These are phyloP conservation scores for Branchipolynoe longqiensis DNA, from an alignment of 2,888 invertebrate species.

Conservation along the genomic window DNA sequence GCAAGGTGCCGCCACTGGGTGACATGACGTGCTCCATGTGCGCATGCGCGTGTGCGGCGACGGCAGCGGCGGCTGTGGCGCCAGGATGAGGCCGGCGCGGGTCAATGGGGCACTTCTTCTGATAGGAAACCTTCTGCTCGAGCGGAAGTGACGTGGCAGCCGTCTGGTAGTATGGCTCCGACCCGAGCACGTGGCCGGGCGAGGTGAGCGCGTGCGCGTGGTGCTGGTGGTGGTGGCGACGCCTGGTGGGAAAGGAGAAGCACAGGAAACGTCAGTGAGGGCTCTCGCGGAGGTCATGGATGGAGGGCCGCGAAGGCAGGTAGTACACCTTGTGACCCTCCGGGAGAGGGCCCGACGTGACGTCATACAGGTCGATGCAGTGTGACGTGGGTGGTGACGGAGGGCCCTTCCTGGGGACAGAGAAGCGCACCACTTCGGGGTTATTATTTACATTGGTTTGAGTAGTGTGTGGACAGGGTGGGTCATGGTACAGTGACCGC, in stretches of 20 bases:
- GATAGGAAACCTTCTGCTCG: slow-evolving; percentile 41
- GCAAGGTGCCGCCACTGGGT: slow-evolving; percentile 34
- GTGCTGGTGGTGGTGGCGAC: slow-evolving; percentile 28
- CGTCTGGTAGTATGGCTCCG: slow-evolving; percentile 52
- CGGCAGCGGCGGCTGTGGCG: background rate
- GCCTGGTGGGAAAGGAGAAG: slow-evolving; percentile 56
- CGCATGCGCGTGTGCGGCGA: background rate
- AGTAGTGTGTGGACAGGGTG: background rate
- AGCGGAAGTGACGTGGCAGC: slow-evolving; percentile 35
- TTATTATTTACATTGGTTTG: no score
- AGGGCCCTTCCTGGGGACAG: slow-evolving; percentile 50
- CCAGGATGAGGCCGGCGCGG: slow-evolving; percentile 31
- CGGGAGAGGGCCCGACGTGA: slow-evolving; percentile 37
- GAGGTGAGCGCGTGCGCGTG: no score
- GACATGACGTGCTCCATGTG: slow-evolving; percentile 33
- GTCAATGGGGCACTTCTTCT: slow-evolving; percentile 46
- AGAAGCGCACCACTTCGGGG: no score
- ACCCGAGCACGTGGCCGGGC: slow-evolving; percentile 13
- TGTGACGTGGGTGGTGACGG: slow-evolving; percentile 24
- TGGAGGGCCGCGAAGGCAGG: slow-evolving; percentile 39
- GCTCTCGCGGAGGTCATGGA: slow-evolving; percentile 41
- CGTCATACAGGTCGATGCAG: slow-evolving; percentile 47
- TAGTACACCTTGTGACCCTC: slow-evolving; percentile 51
- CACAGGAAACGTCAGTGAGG: slow-evolving; percentile 51
- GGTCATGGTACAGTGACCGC: no score